phyloP scores from a whole-genome alignment of 2,888 invertebrate genomes.

The Tachystola acroxantha region DNA sequence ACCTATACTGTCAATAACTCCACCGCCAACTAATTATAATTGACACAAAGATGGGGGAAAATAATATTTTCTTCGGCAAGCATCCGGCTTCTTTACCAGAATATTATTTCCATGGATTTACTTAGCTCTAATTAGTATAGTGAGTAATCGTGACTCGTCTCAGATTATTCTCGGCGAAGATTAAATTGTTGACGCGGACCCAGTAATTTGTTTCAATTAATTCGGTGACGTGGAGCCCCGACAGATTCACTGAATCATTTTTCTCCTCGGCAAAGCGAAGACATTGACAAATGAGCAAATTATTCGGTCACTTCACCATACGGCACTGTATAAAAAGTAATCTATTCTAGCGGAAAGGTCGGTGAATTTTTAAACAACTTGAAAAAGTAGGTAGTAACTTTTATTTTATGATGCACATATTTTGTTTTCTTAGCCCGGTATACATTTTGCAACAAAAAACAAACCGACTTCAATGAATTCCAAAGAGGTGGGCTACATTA shows the following conservation, averaged over 20 bases:
- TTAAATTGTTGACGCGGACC: constrained; percentile 52
- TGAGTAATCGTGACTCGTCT: constrained; percentile 44
- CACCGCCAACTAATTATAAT: too few relatives aligned
- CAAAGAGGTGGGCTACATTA: too few relatives aligned
- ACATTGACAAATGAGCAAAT: constrained; percentile 69
- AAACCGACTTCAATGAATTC: too few relatives aligned
- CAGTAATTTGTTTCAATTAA: constrained; percentile 72
- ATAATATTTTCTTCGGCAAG: too few relatives aligned
- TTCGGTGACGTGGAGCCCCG: constrained; percentile 58
- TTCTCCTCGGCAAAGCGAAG: constrained; percentile 59
- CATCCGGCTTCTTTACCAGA: too few relatives aligned
- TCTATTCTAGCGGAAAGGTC: neutral
- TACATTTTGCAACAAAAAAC: too few relatives aligned
- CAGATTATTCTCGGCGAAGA: constrained; percentile 42
- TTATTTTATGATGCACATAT: too few relatives aligned
- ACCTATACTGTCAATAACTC: too few relatives aligned
- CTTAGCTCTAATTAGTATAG: constrained; percentile 18
- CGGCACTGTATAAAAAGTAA: constrained; percentile 2
- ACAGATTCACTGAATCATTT: constrained; percentile 73
- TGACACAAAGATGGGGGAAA: too few relatives aligned
- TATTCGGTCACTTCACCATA: constrained; percentile 60
- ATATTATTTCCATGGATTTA: neutral
- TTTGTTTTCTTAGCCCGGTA: too few relatives aligned
- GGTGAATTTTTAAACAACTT: neutral
- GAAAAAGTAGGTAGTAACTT: too few relatives aligned